phyloP scores from a whole-genome alignment of 2,797 vertebrate genomes.

The Pitangus sulphuratus region DNA sequence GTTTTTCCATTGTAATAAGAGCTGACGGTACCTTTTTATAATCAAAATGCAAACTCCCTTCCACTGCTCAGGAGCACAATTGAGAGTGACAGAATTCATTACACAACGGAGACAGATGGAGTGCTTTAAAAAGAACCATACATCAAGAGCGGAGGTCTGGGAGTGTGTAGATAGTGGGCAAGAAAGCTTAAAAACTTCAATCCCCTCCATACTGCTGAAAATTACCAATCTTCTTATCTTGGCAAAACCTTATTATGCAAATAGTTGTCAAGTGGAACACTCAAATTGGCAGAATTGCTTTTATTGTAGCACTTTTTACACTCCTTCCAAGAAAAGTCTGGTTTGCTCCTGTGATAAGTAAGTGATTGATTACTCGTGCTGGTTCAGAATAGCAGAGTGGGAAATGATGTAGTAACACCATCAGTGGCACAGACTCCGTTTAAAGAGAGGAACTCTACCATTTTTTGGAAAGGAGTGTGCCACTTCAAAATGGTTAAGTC shows the following conservation, averaged over 20 bases:
- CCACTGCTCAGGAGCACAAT: constrained; percentile 51
- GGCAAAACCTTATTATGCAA: constrained; percentile 92
- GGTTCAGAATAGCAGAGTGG: constrained; percentile 6
- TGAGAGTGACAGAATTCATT: constrained; percentile 79
- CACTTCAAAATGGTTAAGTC: not conserved
- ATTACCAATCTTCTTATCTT: constrained; percentile 96
- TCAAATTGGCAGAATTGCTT: constrained; percentile 92
- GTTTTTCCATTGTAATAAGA: constrained; percentile 69
- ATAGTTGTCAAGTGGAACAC: constrained; percentile 91
- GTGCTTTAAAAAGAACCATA: constrained; percentile 67
- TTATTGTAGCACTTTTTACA: constrained; percentile 79
- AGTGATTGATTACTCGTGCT: constrained; percentile 55
- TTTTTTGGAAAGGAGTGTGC: not conserved
- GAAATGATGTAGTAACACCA: not conserved
- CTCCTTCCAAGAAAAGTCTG: constrained; percentile 62
- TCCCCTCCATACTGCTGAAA: constrained; percentile 87
- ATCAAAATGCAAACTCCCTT: constrained; percentile 71
- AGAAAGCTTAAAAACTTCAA: constrained; percentile 89
- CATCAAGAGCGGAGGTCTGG: constrained; percentile 88
- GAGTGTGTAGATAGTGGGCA: constrained; percentile 87
- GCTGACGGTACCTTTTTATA: constrained; percentile 68
- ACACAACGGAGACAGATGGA: constrained; percentile 59
- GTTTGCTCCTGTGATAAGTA: constrained; percentile 51
- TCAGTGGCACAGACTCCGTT: not conserved
- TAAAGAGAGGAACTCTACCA: not conserved